These are phyloP conservation scores for Eubasilissa splendida DNA, from an alignment of 2,888 invertebrate species.

Conservation along the genomic window DNA sequence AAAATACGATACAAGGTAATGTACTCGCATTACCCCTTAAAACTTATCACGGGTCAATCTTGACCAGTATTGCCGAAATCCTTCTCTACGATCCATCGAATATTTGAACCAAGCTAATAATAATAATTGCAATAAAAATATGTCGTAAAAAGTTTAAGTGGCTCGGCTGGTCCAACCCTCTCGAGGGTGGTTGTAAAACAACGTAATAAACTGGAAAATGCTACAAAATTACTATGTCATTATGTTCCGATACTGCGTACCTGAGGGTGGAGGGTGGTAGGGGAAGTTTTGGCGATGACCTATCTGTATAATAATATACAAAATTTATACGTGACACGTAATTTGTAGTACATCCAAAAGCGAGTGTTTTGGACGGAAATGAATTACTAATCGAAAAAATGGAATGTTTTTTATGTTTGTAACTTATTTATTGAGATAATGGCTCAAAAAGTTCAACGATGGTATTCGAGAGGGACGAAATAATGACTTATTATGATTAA, in stretches of 20 bases:
- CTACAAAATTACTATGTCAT: conserved; percentile 57
- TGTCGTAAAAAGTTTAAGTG: conserved; percentile 51
- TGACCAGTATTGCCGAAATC: conserved; percentile 10
- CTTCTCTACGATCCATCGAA: conserved; percentile 49
- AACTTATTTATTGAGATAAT: no score
- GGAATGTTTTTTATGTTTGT: no score
- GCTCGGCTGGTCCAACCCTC: conserved; percentile 8
- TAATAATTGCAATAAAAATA: conserved; percentile 58
- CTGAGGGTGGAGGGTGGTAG: not conserved
- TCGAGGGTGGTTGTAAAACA: conserved; percentile 56
- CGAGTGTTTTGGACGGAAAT: no score
- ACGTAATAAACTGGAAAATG: conserved; percentile 58
- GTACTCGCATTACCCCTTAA: not conserved
- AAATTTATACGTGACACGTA: no score
- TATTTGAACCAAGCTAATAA: conserved; percentile 50
- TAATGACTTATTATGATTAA: no score
- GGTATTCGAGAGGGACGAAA: no score
- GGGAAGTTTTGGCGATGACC: not conserved
- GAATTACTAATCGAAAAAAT: no score
- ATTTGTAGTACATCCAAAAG: no score
- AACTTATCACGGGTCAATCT: conserved; percentile 9
- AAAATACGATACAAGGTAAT: no score
- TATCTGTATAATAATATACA: no score
- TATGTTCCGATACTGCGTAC: conserved; percentile 55
- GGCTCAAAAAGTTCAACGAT: no score